Percentiles rank a stretch among this genome's conserved stretches.
Conservation (phyloP, 2,888 invertebrate species). For the Bedellia somnulentella region DNA sequence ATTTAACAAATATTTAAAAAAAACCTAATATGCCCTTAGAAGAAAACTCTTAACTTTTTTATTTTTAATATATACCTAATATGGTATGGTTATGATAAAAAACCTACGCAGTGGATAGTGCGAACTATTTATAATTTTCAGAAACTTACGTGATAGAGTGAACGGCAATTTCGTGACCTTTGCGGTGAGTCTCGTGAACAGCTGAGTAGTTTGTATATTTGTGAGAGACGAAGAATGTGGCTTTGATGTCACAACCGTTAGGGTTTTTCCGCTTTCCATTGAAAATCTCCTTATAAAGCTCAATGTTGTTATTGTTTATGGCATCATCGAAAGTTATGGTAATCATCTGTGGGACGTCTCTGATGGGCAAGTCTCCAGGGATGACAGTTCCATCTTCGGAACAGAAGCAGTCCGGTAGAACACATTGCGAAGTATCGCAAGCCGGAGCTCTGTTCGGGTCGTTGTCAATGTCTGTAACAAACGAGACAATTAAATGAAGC, state of each 20-base stretch:
- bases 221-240: constrained; percentile 90
- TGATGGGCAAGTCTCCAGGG: constrained; percentile 80
- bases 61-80: no score
- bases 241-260: constrained; percentile 91
- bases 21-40: no score
- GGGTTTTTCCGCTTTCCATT: constrained; percentile 87
- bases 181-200: constrained; percentile 87
- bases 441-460: constrained; percentile 92
- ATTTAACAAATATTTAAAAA: no score
- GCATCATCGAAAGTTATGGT: constrained; percentile 94
- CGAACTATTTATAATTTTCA: no score
- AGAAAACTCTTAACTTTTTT: no score
- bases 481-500: no score
- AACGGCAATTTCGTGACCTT: constrained; percentile 91
- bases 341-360: constrained; percentile 92
- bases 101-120: no score
- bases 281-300: constrained; percentile 90
- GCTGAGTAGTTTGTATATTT: constrained; percentile 93
- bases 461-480: constrained; percentile 80
- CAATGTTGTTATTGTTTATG: constrained; percentile 94
- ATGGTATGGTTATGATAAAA: no score
- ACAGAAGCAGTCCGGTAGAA: constrained; percentile 91
- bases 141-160: constrained; percentile 87
- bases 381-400: constrained; percentile 88
- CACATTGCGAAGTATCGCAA: constrained; percentile 84